Conservation (phyloP, 2,113 vertebrate species). For the Megaleporinus macrocephalus region DNA sequence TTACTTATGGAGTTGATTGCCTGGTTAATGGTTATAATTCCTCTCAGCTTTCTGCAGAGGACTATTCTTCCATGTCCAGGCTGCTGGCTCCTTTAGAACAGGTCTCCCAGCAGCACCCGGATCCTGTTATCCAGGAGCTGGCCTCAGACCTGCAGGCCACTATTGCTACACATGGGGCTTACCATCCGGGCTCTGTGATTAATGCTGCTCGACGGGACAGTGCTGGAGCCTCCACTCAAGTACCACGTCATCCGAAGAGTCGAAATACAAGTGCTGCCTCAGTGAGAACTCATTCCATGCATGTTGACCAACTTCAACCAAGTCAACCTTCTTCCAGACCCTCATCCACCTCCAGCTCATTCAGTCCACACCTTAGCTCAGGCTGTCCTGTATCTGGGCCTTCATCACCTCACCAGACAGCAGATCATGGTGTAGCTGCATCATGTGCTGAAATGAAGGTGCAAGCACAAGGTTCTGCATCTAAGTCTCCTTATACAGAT, state of each 20-base stretch:
- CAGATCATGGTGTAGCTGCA: not conserved
- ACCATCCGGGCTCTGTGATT: conserved; percentile 60
- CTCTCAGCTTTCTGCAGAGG: conserved; percentile 78
- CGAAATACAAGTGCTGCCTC: not conserved
- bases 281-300: not conserved
- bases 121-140: conserved; percentile 85
- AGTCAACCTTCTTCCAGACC: not conserved
- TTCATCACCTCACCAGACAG: conserved; percentile 8
- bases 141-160: conserved; percentile 83
- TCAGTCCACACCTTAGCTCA: not conserved
- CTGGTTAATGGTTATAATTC: not conserved
- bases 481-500: not conserved
- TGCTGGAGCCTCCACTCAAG: not conserved
- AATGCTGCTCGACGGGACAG: conserved; percentile 54
- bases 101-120: conserved; percentile 81
- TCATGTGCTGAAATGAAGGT: not conserved
- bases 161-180: conserved; percentile 88
- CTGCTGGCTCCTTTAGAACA: conserved; percentile 82
- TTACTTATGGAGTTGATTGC: not conserved
- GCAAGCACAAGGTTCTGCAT: not conserved
- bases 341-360: not conserved
- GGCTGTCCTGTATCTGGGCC: not conserved
- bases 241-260: not conserved
- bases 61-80: conserved; percentile 78
- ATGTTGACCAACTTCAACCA: not conserved